These are phyloP conservation scores for Xylocampa areola DNA, from an alignment of 2,888 invertebrate genomes.

Conservation along the genomic window DNA sequence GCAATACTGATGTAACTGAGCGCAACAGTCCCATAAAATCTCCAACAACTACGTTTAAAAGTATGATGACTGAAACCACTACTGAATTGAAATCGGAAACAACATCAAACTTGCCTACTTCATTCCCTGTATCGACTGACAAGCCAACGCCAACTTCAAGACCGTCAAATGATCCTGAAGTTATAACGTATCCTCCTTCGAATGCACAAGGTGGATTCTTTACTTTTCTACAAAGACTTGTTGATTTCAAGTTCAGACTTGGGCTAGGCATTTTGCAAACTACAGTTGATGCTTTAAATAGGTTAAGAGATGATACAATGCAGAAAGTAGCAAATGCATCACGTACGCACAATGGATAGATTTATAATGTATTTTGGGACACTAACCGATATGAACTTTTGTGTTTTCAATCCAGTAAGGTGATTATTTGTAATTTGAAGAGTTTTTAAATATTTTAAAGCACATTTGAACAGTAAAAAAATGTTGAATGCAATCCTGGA, in stretches of 20 bases:
- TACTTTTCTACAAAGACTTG: conserved; percentile 90
- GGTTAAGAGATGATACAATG: conserved; percentile 89
- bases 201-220: conserved; percentile 85
- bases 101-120: conserved; percentile 77
- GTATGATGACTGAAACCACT: conserved; percentile 78
- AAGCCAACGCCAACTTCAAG: conserved; percentile 63
- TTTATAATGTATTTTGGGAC: not conserved
- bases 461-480: conserved; percentile 22
- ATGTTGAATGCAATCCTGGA: not conserved
- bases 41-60: conserved; percentile 70
- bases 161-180: conserved; percentile 69
- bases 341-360: conserved; percentile 32
- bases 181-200: conserved; percentile 81
- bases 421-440: conserved; percentile 12
- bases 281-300: conserved; percentile 91
- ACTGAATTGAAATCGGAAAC: conserved; percentile 80
- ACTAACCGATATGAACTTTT: conserved; percentile 12
- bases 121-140: conserved; percentile 62
- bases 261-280: conserved; percentile 92
- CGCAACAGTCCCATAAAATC: conserved; percentile 60
- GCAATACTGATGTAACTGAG: conserved; percentile 61
- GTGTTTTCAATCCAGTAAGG: conserved; percentile 10
- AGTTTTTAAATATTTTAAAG: conserved; percentile 2
- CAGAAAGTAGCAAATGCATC: conserved; percentile 76
- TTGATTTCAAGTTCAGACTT: conserved; percentile 92